Evolutionary conservation across 1,140 invertebrate species (phyloP).

Genomic region (Microplitis mediator): DNA sequence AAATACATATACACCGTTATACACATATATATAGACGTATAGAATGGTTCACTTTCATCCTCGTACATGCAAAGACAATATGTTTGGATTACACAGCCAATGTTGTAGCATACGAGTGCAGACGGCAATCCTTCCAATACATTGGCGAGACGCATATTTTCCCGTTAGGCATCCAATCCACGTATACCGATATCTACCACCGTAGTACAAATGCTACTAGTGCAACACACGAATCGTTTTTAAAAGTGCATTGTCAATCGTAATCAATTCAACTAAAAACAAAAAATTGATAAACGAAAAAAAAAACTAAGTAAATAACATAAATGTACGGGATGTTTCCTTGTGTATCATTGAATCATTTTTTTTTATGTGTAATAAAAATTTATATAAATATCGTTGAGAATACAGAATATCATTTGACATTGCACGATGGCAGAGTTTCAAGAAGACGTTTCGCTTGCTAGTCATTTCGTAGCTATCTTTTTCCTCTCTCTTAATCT

Average conservation of each 20-base stretch:
- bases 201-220: not conserved
- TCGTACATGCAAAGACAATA: constrained; percentile 31
- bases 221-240: not conserved
- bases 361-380: not conserved
- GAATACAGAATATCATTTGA: constrained; percentile 3
- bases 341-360: not conserved
- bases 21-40: not conserved
- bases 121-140: constrained; percentile 24
- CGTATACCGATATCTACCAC: constrained; percentile 7
- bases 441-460: constrained; percentile 14
- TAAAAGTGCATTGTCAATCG: not conserved
- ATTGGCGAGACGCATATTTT: constrained; percentile 37
- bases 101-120: constrained; percentile 8
- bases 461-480: not conserved
- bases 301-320: no score
- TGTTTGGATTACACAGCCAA: constrained; percentile 33
- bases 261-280: no score
- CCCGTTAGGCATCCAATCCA: constrained; percentile 30
- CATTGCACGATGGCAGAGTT: constrained; percentile 20
- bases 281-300: no score
- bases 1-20: not conserved
- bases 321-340: not conserved
- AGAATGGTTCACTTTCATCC: not conserved
- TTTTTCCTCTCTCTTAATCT: not conserved
- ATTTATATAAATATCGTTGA: not conserved